A percentile compares a stretch with the other conserved stretches of the same genome.
Evolutionary conservation across 1,140 invertebrate species (phyloP).

Genomic region (Calycopis cecrops): DNA sequence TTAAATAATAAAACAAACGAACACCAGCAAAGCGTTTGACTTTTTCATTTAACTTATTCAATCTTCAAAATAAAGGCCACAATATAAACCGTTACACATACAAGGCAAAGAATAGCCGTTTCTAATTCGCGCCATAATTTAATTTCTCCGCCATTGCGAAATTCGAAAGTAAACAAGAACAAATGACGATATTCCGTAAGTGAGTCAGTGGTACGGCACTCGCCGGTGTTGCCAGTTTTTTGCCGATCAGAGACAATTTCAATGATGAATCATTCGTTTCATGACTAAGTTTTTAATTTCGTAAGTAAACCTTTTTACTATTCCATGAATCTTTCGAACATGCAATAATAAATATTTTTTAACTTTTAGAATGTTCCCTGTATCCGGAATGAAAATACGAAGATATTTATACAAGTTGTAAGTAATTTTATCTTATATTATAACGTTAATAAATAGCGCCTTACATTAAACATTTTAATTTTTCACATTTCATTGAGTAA

Average conservation of each 20-base stretch:
- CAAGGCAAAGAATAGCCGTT: not conserved
- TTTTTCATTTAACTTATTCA: too few species aligned
- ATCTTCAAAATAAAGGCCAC: too few species aligned
- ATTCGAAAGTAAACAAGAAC: slow-evolving; percentile 25
- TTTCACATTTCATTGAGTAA: too few species aligned
- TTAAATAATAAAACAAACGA: too few species aligned
- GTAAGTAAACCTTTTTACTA: slow-evolving; percentile 24
- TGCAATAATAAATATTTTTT: not conserved
- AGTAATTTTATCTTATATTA: not conserved
- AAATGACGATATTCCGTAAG: slow-evolving; percentile 18
- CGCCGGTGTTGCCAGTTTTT: slow-evolving; percentile 30
- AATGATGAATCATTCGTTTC: slow-evolving; percentile 26
- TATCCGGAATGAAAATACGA: not conserved
- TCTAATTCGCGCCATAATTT: slow-evolving; percentile 12
- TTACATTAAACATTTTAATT: too few species aligned
- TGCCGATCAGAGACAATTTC: not conserved
- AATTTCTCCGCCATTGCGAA: slow-evolving; percentile 35
- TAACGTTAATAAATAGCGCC: too few species aligned
- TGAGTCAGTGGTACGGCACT: slow-evolving; percentile 38
- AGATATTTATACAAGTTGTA: slow-evolving; percentile 3
- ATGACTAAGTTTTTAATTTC: slow-evolving; percentile 22
- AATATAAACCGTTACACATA: too few species aligned
- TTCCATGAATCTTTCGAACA: not conserved
- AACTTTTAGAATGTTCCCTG: not conserved
- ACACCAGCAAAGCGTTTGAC: too few species aligned